Evolutionary conservation across 2,113 vertebrate genomes (phyloP).

Genomic region (Erythrocebus patas): DNA sequence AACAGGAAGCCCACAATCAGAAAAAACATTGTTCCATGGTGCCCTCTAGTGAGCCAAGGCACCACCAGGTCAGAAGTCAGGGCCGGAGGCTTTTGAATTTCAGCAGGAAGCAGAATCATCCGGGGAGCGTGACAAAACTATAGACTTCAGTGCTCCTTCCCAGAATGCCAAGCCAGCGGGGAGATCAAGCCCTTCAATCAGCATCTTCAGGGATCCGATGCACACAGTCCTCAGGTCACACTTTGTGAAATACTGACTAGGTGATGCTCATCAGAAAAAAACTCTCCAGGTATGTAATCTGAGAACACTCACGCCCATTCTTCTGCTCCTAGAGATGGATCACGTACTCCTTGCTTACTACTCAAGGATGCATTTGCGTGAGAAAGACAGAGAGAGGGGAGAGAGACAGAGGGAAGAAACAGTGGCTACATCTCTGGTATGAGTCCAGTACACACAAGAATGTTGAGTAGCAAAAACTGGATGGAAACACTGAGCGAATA

Average conservation of each 20-base stretch:
- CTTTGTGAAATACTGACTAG: neutral
- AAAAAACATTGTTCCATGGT: constrained; percentile 60
- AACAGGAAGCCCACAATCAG: neutral
- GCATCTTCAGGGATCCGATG: neutral
- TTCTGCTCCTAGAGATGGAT: neutral
- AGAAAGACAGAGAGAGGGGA: neutral
- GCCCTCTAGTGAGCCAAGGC: constrained; percentile 71
- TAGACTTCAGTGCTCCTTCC: neutral
- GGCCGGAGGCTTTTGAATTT: neutral
- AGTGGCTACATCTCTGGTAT: neutral
- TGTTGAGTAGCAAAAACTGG: neutral
- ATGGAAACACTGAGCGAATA: neutral
- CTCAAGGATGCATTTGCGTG: neutral
- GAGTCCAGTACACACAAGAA: neutral
- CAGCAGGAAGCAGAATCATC: neutral
- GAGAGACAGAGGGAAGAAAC: neutral
- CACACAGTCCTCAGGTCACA: neutral
- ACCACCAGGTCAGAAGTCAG: constrained; percentile 20
- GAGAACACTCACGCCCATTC: neutral
- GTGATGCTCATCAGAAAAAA: neutral
- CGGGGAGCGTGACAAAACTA: neutral
- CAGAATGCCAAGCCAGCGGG: neutral
- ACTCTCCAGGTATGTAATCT: neutral
- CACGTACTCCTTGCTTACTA: neutral
- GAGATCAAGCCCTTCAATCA: neutral